Evolutionary conservation across 2,797 vertebrate species (phyloP).

Genomic region (Astyanax mexicanus): DNA sequence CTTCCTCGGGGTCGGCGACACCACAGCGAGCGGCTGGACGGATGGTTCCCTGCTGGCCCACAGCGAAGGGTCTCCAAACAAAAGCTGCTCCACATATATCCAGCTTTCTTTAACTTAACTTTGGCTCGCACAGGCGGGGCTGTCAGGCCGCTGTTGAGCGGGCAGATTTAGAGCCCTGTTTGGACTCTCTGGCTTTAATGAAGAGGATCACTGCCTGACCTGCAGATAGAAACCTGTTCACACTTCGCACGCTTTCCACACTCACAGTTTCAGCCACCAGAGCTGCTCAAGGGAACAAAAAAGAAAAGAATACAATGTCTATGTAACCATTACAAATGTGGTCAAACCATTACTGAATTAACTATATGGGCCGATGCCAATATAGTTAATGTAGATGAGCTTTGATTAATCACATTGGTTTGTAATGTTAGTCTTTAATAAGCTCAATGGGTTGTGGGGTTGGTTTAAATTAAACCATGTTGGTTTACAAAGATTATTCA

Average conservation of each 20-base stretch:
- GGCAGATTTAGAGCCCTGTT: constrained; percentile 82
- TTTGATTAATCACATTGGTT: no score
- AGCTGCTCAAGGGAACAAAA: constrained; percentile 7
- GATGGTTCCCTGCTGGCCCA: constrained; percentile 75
- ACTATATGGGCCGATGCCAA: no score
- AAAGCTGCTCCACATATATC: constrained; percentile 77
- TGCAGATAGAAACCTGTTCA: constrained; percentile 43
- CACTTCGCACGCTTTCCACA: constrained; percentile 39
- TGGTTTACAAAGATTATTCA: no score
- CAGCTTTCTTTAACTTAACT: constrained; percentile 76
- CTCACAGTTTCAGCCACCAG: neutral
- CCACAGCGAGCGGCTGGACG: constrained; percentile 76
- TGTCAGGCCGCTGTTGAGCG: constrained; percentile 71
- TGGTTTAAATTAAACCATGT: no score
- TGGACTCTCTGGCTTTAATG: constrained; percentile 67
- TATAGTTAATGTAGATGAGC: no score
- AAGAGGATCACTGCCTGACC: constrained; percentile 53
- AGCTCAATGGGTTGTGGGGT: no score
- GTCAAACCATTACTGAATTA: neutral
- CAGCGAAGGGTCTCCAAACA: constrained; percentile 74
- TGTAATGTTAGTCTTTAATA: no score
- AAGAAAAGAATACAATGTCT: no score
- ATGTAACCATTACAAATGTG: neutral
- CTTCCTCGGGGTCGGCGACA: constrained; percentile 82
- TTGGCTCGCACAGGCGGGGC: constrained; percentile 78